A percentile compares a stretch with the other conserved stretches of the same genome.
Evolutionary conservation across 1,140 invertebrate genomes (phyloP).

Genomic region (Orius insidiosus): DNA sequence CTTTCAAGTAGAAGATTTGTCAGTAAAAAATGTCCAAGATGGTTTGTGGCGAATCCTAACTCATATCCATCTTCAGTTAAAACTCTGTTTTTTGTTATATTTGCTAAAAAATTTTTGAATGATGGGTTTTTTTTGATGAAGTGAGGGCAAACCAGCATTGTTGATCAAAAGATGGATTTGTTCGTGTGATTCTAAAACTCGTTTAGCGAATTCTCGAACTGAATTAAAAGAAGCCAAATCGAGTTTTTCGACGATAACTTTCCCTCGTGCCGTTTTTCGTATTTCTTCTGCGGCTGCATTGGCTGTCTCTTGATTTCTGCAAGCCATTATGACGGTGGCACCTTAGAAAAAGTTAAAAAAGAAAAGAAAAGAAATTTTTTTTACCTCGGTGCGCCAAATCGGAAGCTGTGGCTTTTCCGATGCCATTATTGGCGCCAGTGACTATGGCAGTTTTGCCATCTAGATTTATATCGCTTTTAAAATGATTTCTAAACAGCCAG

Average conservation of each 20-base stretch:
- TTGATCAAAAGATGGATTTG: conserved; percentile 29
- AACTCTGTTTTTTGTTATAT: conserved; percentile 20
- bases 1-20: conserved; percentile 55
- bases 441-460: conserved; percentile 61
- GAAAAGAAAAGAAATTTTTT: too few relatives aligned
- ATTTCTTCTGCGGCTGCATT: conserved; percentile 25
- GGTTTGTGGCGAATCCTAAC: conserved; percentile 56
- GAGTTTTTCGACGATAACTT: conserved; percentile 26
- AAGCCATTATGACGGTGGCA: conserved; percentile 28
- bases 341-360: conserved; percentile 23
- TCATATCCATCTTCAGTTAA: conserved; percentile 63
- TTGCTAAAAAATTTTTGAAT: conserved; percentile 6
- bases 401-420: conserved; percentile 69
- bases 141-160: conserved; percentile 28
- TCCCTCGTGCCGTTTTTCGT: conserved; percentile 1
- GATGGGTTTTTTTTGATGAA: too few relatives aligned
- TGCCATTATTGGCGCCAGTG: conserved; percentile 77
- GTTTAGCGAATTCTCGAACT: conserved; percentile 23
- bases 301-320: conserved; percentile 25
- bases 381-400: conserved; percentile 54
- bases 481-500: conserved; percentile 33
- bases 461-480: conserved; percentile 36
- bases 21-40: conserved; percentile 70
- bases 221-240: conserved; percentile 16
- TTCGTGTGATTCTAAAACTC: conserved; percentile 22